These are phyloP conservation scores for Sylvietta virens DNA, from an alignment of 2,113 vertebrate genomes.

Conservation along the genomic window DNA sequence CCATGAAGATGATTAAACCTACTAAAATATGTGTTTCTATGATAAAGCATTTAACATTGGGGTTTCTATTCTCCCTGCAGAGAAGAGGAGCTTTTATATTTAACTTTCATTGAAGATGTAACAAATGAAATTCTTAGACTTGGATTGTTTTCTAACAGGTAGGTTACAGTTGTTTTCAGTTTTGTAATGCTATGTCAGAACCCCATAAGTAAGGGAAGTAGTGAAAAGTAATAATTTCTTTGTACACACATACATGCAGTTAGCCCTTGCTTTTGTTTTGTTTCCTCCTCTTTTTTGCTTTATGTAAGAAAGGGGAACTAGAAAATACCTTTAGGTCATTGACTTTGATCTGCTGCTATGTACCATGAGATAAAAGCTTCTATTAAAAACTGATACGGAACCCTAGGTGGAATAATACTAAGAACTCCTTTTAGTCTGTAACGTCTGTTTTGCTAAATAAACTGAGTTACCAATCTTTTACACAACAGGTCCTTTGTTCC, in stretches of 20 bases:
- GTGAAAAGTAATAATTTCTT: background rate
- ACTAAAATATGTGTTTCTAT: background rate
- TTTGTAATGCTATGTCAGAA: background rate
- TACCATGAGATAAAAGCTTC: background rate
- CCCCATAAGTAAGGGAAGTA: background rate
- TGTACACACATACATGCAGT: background rate
- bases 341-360: background rate
- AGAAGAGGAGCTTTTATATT: slow-evolving; percentile 87
- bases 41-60: background rate
- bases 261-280: background rate
- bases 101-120: slow-evolving; percentile 88
- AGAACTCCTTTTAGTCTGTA: background rate
- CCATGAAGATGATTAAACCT: background rate
- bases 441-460: background rate
- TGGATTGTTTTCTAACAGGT: slow-evolving; percentile 90
- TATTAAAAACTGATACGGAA: background rate
- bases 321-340: background rate
- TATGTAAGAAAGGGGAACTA: background rate
- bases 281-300: background rate
- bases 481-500: background rate
- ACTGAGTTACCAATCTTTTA: background rate
- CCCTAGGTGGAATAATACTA: background rate
- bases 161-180: background rate
- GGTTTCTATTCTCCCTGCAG: slow-evolving; percentile 68
- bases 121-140: slow-evolving; percentile 90